A percentile compares a stretch with the other conserved stretches of the same genome.
Evolutionary conservation across 23 tunicate species (phyloP).

Genomic region (Trididemnum miniatum): DNA sequence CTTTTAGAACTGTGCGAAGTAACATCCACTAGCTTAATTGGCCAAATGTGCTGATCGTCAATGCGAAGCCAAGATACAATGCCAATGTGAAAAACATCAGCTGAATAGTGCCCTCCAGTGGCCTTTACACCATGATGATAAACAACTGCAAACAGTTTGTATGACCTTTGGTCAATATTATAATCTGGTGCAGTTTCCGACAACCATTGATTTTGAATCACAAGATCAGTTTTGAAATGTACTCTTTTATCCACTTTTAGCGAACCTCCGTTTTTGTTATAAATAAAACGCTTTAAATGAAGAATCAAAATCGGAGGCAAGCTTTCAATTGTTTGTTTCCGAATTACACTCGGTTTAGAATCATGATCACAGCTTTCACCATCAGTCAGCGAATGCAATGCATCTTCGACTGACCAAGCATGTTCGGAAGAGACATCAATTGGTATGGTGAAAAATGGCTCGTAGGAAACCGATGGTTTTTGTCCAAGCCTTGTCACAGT

Average conservation of each 20-base stretch:
- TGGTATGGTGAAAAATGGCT: conserved; percentile 83
- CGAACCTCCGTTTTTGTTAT: conserved; percentile 78
- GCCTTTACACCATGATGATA: conserved; percentile 88
- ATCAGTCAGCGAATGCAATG: conserved; percentile 57
- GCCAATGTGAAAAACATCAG: conserved; percentile 88
- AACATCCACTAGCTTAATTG: conserved; percentile 55
- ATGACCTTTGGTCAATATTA: conserved; percentile 41
- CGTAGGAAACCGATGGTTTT: conserved; percentile 54
- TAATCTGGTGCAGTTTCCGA: conserved; percentile 52
- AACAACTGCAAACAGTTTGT: conserved; percentile 89
- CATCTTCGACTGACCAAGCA: conserved; percentile 73
- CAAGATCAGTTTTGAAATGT: conserved; percentile 79
- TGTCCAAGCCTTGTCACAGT: conserved; percentile 63
- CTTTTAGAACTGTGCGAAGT: conserved; percentile 46
- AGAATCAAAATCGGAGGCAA: conserved; percentile 81
- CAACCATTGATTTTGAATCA: conserved; percentile 56
- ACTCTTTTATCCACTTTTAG: conserved; percentile 63
- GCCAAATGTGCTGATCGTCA: conserved; percentile 74
- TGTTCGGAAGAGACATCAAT: conserved; percentile 60
- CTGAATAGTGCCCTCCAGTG: conserved; percentile 81
- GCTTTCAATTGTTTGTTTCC: conserved; percentile 66
- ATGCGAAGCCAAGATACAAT: conserved; percentile 77
- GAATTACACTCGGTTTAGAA: conserved; percentile 23
- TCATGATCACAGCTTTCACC: conserved; percentile 33
- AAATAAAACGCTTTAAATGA: conserved; percentile 81